Evolutionary conservation across 2,888 invertebrate species (phyloP).

Genomic region (Hemistola chrysoprasaria): DNA sequence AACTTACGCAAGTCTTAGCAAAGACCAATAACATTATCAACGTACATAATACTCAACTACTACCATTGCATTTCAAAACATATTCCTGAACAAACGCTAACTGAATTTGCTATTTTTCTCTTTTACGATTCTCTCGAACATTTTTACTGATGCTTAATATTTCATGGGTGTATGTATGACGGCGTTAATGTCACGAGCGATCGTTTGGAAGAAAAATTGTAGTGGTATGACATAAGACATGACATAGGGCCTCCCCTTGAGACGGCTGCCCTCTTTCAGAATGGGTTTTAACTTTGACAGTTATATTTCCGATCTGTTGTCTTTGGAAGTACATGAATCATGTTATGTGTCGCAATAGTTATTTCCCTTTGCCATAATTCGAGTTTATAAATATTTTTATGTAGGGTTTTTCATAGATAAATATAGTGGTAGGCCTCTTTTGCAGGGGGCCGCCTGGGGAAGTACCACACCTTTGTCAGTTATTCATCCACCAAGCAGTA

Average conservation of each 20-base stretch:
- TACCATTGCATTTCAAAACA: too few relatives aligned
- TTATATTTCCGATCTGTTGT: constrained; percentile 13
- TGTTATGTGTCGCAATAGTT: too few relatives aligned
- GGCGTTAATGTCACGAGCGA: constrained; percentile 17
- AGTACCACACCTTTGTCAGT: too few relatives aligned
- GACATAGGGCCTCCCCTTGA: constrained; percentile 14
- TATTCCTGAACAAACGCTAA: neutral
- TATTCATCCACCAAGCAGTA: too few relatives aligned
- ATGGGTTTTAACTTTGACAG: constrained; percentile 18
- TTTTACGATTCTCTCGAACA: constrained; percentile 9
- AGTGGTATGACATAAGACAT: constrained; percentile 15
- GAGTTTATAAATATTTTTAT: too few relatives aligned
- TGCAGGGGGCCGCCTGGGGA: too few relatives aligned
- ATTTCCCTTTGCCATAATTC: too few relatives aligned
- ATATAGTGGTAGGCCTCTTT: too few relatives aligned
- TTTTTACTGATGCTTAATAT: constrained; percentile 18
- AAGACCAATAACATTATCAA: too few relatives aligned
- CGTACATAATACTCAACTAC: too few relatives aligned
- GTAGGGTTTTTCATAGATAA: too few relatives aligned
- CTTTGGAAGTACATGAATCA: neutral
- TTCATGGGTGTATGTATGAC: constrained; percentile 16
- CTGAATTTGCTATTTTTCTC: constrained; percentile 4
- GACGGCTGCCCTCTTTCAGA: constrained; percentile 6
- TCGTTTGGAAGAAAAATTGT: constrained; percentile 23
- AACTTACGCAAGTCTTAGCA: too few relatives aligned